Conservation (phyloP, 2,797 vertebrate species). For the Gouania willdenowi region DNA sequence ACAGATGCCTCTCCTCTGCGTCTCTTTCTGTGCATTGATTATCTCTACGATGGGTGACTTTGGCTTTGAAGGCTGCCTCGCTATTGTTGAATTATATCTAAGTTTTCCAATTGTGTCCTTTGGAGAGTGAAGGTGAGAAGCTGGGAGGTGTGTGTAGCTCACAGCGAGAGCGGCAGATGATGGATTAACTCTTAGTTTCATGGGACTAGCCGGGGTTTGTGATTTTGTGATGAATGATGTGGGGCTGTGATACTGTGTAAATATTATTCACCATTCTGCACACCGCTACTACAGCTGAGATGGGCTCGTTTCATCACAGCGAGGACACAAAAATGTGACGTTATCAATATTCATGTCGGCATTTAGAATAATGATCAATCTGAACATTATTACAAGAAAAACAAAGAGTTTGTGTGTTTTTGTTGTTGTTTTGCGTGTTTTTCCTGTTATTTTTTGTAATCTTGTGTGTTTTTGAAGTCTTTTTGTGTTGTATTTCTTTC, state of each 20-base stretch:
- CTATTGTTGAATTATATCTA: slow-evolving; percentile 60
- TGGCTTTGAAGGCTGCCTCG: slow-evolving; percentile 61
- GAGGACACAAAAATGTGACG: no score
- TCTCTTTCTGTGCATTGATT: slow-evolving; percentile 43
- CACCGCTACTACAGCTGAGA: slow-evolving; percentile 26
- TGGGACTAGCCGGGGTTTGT: slow-evolving; percentile 65
- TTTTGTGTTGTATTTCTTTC: no score
- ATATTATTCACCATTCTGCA: slow-evolving; percentile 64
- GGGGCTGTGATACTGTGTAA: slow-evolving; percentile 61
- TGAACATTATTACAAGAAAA: no score
- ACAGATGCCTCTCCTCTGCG: slow-evolving; percentile 23
- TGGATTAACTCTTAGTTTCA: slow-evolving; percentile 74
- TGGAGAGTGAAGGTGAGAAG: slow-evolving; percentile 65
- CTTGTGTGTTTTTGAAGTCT: no score
- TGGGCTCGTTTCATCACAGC: slow-evolving; percentile 14
- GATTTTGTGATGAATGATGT: slow-evolving; percentile 71
- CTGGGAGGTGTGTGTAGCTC: slow-evolving; percentile 55
- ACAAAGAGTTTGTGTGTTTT: no score
- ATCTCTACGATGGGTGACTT: slow-evolving; percentile 53
- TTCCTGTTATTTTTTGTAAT: no score
- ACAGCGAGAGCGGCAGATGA: slow-evolving; percentile 66
- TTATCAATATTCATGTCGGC: no score
- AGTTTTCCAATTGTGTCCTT: slow-evolving; percentile 64
- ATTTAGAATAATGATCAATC: no score
- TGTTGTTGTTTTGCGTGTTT: no score